Evolutionary conservation across 2,797 vertebrate species (phyloP).

Genomic region (Chloroceryle inda): DNA sequence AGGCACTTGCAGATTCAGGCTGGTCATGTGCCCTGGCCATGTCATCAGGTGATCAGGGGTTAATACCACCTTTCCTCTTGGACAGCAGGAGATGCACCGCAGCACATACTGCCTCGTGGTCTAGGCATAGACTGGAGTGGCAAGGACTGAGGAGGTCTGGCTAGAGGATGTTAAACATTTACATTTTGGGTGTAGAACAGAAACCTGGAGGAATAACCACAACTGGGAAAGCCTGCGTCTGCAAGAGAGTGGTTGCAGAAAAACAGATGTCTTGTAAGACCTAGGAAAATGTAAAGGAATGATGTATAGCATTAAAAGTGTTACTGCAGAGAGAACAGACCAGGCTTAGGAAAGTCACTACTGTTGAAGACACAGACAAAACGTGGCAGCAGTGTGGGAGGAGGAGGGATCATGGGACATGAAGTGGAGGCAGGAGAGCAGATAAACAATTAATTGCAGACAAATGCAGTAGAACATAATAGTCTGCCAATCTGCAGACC

Average conservation of each 20-base stretch:
- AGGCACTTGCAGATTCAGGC: not conserved
- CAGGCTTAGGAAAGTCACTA: not conserved
- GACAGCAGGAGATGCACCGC: not conserved
- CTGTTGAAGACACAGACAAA: not conserved
- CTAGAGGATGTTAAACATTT: not conserved
- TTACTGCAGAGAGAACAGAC: not conserved
- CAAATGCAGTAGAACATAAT: not conserved
- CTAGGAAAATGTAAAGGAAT: not conserved
- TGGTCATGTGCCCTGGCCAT: no score
- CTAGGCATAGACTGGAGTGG: not conserved
- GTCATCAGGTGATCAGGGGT: not conserved
- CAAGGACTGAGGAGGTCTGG: not conserved
- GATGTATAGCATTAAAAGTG: not conserved
- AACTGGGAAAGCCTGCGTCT: not conserved
- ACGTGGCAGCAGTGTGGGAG: not conserved
- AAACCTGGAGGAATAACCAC: not conserved
- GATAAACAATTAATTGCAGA: not conserved
- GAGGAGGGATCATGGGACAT: not conserved
- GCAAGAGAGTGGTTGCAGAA: not conserved
- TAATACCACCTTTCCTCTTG: not conserved
- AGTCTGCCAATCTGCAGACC: not conserved
- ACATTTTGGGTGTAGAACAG: not conserved
- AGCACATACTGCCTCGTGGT: not conserved
- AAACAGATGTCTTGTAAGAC: not conserved
- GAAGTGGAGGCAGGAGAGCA: not conserved